Evolutionary conservation across 2,888 invertebrate genomes (phyloP).

Genomic region (Pseudanteris insignis): DNA sequence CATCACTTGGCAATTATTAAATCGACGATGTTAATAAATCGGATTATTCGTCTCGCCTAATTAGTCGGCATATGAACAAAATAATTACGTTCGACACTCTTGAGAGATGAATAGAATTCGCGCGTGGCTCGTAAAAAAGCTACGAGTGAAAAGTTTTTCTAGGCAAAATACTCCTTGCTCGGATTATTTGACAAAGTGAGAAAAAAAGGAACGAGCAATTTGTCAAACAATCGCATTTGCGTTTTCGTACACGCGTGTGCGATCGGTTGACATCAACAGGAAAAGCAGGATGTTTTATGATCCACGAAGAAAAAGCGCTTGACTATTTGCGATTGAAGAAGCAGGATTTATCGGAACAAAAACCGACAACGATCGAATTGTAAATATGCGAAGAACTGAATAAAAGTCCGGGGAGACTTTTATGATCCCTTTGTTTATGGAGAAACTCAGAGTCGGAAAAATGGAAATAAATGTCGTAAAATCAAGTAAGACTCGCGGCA

Average conservation of each 20-base stretch:
- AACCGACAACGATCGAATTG: conserved; percentile 10
- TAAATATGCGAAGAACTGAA: conserved; percentile 16
- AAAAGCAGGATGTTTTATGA: conserved; percentile 19
- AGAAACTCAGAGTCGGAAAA: conserved; percentile 9
- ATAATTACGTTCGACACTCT: not conserved
- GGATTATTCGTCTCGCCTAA: conserved; percentile 2
- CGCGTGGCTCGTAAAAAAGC: no score
- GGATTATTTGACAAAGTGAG: conserved; percentile 3
- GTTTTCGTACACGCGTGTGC: conserved; percentile 1
- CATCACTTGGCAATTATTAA: no score
- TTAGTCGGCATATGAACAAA: not conserved
- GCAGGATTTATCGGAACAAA: conserved; percentile 15
- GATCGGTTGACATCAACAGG: conserved; percentile 20
- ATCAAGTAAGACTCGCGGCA: no score
- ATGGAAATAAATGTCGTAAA: conserved; percentile 18
- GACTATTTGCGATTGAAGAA: conserved; percentile 16
- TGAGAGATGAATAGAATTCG: no score
- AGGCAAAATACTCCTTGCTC: not conserved
- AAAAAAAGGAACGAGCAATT: conserved; percentile 1
- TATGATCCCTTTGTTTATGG: conserved; percentile 19
- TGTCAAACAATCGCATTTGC: conserved; percentile 9
- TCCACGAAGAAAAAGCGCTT: conserved; percentile 22
- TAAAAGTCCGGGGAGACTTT: conserved; percentile 16
- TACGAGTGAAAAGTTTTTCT: not conserved
- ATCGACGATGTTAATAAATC: no score